phyloP scores from a whole-genome alignment of 2,888 invertebrate genomes.

The Drosophila sordidula region DNA sequence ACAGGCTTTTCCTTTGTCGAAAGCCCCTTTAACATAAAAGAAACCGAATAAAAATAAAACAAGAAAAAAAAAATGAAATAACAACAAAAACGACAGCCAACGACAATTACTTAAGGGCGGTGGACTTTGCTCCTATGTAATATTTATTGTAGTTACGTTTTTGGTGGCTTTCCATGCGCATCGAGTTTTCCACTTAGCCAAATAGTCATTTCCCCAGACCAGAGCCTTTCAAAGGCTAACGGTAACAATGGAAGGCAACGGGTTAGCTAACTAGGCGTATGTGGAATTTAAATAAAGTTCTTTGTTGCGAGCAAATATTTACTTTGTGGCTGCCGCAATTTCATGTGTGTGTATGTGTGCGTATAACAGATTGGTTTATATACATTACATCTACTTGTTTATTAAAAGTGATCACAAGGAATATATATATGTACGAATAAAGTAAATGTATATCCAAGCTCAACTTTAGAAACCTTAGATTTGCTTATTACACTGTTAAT shows the following conservation, averaged over 20 bases:
- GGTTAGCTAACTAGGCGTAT: slow-evolving; percentile 38
- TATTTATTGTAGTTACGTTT: slow-evolving; percentile 22
- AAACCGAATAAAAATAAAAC: slow-evolving; percentile 10
- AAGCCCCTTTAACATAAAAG: slow-evolving; percentile 29
- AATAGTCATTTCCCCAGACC: slow-evolving; percentile 21
- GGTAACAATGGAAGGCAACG: slow-evolving; percentile 4
- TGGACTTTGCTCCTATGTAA: slow-evolving; percentile 6
- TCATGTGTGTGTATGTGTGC: slow-evolving; percentile 7
- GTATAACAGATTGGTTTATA: background rate
- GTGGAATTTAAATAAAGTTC: slow-evolving; percentile 38
- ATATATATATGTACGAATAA: no score
- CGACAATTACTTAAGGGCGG: slow-evolving; percentile 20
- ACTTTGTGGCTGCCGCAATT: slow-evolving; percentile 27
- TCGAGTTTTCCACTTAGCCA: slow-evolving; percentile 31
- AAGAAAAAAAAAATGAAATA: slow-evolving; percentile 9
- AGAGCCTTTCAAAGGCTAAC: slow-evolving; percentile 1
- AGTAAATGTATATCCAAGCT: no score
- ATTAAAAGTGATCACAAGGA: background rate
- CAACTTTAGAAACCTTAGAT: no score
- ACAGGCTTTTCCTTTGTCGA: slow-evolving; percentile 26
- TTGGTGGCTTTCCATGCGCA: slow-evolving; percentile 25
- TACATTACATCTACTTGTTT: background rate
- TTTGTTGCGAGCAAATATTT: slow-evolving; percentile 29
- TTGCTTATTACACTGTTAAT: no score
- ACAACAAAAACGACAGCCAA: slow-evolving; percentile 12